Evolutionary conservation across 2,888 invertebrate genomes (phyloP), one percentile per base, ranked within the genome.

Genomic region (Timema cristinae): DNA sequence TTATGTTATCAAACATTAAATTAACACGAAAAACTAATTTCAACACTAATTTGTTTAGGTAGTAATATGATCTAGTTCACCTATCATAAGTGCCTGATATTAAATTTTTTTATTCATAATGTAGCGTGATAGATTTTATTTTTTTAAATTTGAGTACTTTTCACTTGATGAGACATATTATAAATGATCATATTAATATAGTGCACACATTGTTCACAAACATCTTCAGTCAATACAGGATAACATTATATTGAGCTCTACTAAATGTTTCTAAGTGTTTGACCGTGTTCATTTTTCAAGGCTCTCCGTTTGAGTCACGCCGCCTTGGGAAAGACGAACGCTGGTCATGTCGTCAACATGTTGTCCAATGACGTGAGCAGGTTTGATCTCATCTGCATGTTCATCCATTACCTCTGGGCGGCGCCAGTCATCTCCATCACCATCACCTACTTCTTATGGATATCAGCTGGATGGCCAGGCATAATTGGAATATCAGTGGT

Each of bases 401-500:
- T 84, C 76, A 77, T 85, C 0, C 86, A 86, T 76, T 87, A 84
- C 77, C 76, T 86, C 16, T 84, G 86, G 84, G 79, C 82, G 81
- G 91, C 76, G 7, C 86, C 86, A 0, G 74, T 85, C 6, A 83
- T 92, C 77, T 88, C 89, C 10, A 83, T 88, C 0, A 86, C 91
- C 47, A 87, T 89, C n/a, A 83, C 87, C 8, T 85, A 82, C 71
- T 83, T 91, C 71, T 84, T 89, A 77, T 90, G 87, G 82, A 78
- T 78, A 47, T 84, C 82, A 68, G 84, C 87, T n/a, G 85, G 85
- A 7, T 79, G 84, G 61, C 84, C 89, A 0, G 85, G 88, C 16
- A 77, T 91, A 48, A 86, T 87, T 66, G 91, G 91, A 47, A 83
- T 91, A 72, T 81, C 84, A 7, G 83, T 88, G 0, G 84, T 91